A percentile compares a stretch with the other conserved stretches of the same genome.
Evolutionary conservation across 30 jellyfish, hydroid and myxozoan genomes (phyloP).

Genomic region (Cassiopea andromeda): DNA sequence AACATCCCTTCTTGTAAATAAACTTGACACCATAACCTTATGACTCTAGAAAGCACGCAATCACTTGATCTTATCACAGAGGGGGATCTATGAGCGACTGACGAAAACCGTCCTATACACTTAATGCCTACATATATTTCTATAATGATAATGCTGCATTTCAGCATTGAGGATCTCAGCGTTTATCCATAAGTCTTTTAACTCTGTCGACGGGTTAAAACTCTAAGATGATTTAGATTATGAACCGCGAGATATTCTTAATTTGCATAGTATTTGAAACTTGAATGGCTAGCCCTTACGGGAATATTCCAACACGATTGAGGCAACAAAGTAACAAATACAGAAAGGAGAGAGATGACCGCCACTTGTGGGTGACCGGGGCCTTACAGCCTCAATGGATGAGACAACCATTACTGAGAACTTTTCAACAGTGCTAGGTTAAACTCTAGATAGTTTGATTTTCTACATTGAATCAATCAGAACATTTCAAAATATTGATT

Average conservation of each 20-base stretch:
- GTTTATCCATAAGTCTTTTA: conserved; percentile 6
- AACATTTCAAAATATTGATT: not conserved
- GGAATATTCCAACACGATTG: not conserved
- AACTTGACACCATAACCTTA: not conserved
- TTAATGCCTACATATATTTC: conserved; percentile 14
- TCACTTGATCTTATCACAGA: not conserved
- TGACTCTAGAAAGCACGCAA: conserved; percentile 25
- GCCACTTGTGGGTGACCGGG: not conserved
- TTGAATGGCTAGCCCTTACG: not conserved
- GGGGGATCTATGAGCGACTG: conserved; percentile 1
- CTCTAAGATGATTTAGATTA: conserved; percentile 14
- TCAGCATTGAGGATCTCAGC: not conserved
- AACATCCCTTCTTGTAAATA: not conserved
- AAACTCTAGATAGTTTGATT: not conserved
- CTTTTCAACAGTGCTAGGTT: not conserved
- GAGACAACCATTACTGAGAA: not conserved
- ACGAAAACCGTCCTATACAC: conserved; percentile 20
- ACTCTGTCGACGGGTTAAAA: conserved; percentile 13
- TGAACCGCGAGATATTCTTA: conserved; percentile 12
- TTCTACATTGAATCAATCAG: not conserved
- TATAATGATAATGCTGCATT: conserved; percentile 27
- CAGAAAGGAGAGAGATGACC: not conserved
- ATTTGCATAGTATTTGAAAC: not conserved
- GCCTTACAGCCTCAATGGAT: not conserved
- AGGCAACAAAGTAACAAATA: not conserved